These are phyloP conservation scores for Neodiprion lecontei DNA, from an alignment of 1,140 invertebrate genomes.

Conservation along the genomic window DNA sequence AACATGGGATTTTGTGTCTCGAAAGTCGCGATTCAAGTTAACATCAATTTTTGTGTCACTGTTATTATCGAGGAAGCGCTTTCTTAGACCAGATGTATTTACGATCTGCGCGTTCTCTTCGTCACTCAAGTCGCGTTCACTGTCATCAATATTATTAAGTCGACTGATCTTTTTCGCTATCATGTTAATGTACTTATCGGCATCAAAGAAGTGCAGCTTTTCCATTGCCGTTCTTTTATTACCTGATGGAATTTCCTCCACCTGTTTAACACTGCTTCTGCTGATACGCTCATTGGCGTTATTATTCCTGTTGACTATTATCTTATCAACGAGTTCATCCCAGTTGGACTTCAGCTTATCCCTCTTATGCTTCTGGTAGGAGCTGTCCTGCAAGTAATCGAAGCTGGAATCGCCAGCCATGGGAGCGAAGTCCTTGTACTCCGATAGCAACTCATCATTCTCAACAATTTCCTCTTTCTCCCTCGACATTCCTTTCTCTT, in stretches of 20 bases:
- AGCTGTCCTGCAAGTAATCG: background rate
- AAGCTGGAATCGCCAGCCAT: background rate
- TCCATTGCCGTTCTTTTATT: conserved; percentile 12
- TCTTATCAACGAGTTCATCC: conserved; percentile 16
- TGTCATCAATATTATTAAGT: conserved; percentile 13
- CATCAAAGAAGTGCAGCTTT: conserved; percentile 21
- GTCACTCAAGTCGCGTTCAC: background rate
- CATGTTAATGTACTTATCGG: conserved; percentile 25
- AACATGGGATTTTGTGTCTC: background rate
- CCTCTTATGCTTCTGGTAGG: background rate
- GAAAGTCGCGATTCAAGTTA: background rate
- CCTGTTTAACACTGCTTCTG: background rate
- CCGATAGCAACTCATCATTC: background rate
- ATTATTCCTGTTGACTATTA: conserved; percentile 12
- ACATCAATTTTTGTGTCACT: too few species aligned
- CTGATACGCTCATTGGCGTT: background rate
- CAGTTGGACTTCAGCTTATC: conserved; percentile 5
- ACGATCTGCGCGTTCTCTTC: background rate
- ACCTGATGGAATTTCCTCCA: background rate
- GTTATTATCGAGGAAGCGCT: too few species aligned
- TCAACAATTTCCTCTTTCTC: background rate
- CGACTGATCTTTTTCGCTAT: conserved; percentile 22
- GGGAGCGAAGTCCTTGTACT: conserved; percentile 1
- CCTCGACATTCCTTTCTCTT: background rate
- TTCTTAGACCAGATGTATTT: background rate